phyloP scores from a whole-genome alignment of 1,140 invertebrate species.

The Theocolax elegans region DNA sequence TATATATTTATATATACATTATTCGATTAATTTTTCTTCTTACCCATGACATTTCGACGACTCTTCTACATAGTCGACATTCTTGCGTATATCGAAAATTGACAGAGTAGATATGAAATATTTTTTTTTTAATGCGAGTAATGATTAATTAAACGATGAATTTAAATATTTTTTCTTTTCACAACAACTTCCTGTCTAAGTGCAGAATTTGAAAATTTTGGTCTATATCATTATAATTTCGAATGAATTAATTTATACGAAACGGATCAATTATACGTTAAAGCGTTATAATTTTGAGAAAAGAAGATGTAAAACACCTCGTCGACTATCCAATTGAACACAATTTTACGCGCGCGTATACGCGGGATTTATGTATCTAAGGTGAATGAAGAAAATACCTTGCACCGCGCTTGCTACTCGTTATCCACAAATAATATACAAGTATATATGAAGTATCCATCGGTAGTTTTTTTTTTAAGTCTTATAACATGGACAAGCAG shows the following conservation, averaged over 20 bases:
- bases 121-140: too few species aligned
- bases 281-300: too few species aligned
- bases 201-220: too few species aligned
- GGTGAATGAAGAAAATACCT: slow-evolving; percentile 61
- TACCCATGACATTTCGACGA: too few species aligned
- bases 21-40: too few species aligned
- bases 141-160: too few species aligned
- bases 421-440: slow-evolving; percentile 65
- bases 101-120: slow-evolving; percentile 37
- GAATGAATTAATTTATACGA: too few species aligned
- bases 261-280: too few species aligned
- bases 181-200: too few species aligned
- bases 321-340: slow-evolving; percentile 54
- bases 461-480: slow-evolving; percentile 60
- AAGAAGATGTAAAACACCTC: slow-evolving; percentile 41
- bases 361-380: slow-evolving; percentile 55
- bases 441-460: slow-evolving; percentile 62
- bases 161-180: too few species aligned
- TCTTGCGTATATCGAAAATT: slow-evolving; percentile 23
- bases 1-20: too few species aligned
- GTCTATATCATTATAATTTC: too few species aligned
- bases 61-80: neutral
- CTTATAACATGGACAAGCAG: slow-evolving; percentile 68
- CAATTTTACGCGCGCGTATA: slow-evolving; percentile 46
- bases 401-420: slow-evolving; percentile 52